Evolutionary conservation across 2,888 invertebrate genomes (phyloP), one percentile per base, ranked within the genome.

Genomic region (Sycophila texana): DNA sequence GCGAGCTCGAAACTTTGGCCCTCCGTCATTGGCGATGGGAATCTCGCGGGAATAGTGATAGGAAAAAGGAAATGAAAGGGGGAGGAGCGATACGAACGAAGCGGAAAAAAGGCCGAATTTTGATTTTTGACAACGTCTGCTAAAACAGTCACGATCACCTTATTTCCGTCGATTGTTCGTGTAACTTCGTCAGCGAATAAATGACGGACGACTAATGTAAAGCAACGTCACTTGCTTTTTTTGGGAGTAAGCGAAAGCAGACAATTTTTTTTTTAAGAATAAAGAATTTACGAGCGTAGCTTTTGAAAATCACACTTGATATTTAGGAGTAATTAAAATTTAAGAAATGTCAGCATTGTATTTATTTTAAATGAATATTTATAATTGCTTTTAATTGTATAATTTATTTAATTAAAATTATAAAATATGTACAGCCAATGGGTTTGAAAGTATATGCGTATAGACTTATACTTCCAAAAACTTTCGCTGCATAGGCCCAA

Each of bases 1-100:
- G 67, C 70, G 55, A 79, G 68, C 65, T 79, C 70, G 70, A 81
- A 83, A 83, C 80, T 84, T 83, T 76, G 74, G 73, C 80, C 74
- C 80, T 80, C 57, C 77, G 80, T 80, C 79, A 82, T 79, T 78
- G 79, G 70, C 70, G 47, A 67, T 61, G 73, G 61, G 82, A 83
- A 80, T 70, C 18, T 67, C 55, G 70, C 18, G 70, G 71, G 65
- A 71, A 76, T 76, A 70, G 70, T 47, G 70, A 70, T 70, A 57
- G 70, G 49, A 7, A 53, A 47, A 58, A 60, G 20, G 22, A 30
- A 13, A 13, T 18, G 1, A 4, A 22, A 18, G 63, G 18, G 61
- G 22, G 49, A 53, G 51, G 68, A 13, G 53, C 10, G 57, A 65
- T 39, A n/a, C 55, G 39, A 13, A 30, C 30, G 47, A 10, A 3